Base-by-base conservation (phyloP, 2,888 invertebrate species). In the Caenorhabditis drosophilae region DNA sequence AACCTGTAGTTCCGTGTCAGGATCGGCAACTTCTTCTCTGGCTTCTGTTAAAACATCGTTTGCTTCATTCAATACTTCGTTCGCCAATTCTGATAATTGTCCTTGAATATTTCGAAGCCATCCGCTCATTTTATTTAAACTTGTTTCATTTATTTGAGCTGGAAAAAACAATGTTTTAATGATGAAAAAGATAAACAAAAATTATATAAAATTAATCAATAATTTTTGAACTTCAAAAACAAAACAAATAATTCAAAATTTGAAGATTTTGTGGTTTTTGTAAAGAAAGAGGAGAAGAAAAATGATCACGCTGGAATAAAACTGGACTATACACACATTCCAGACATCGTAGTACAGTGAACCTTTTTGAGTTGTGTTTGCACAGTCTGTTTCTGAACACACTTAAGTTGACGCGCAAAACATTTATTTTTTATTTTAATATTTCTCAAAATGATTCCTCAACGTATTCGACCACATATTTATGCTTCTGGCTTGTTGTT, bases 51-150 rank as follows among this genome's bases (percentile, higher is more conserved):
- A 58, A 3, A 79, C 77, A 40, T 75, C 73, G 9, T 51, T 55
- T 44, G 73, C 73, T 38, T 79, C 78, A 53, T 63, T 74, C 18
- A 79, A 66, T 12, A 79, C 78, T 55, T 79, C 79, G n/a, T 73
- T 72, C n/a, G 78, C 78, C 20, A 79, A 52, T 44, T 79, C 79
- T 11, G 67, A 66, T 9, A 79, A 51, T 46, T 78, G 78, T 12
- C 75, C 78, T 67, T 78, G 69, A n/a, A 78, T 54, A 50, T 73
- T 73, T 42, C 56, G 52, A 16, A 67, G 31, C 67, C 67, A 67
- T 20, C 42, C 34, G 34, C 56, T 57, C 62, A 62, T 62, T 49
- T 38, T n/a, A n/a, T n/a, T 44, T 22, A 6, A 41, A 27, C 6
- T 27, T 3, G 25, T n/a, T n/a, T n/a, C 20, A 40, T 40, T 40